Conservation (phyloP, 1,140 invertebrate species). For the Atopsyche davidsoni region DNA sequence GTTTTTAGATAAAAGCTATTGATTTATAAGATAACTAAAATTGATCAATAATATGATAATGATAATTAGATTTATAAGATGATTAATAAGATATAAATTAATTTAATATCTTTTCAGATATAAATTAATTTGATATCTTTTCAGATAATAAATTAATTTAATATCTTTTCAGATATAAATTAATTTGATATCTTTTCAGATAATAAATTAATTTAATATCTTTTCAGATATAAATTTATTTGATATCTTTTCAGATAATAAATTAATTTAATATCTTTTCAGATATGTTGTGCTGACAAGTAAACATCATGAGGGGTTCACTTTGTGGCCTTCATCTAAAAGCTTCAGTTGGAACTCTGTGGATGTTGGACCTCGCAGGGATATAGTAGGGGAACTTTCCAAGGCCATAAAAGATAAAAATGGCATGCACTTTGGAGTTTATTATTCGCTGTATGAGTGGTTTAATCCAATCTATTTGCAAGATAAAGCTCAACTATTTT, state of each 20-base stretch:
- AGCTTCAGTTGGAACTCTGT: constrained; percentile 87
- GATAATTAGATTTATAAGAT: too few relatives aligned
- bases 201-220: too few relatives aligned
- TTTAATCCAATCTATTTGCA: constrained; percentile 77
- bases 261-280: constrained; percentile 34
- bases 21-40: too few relatives aligned
- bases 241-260: too few relatives aligned
- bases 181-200: too few relatives aligned
- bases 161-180: too few relatives aligned
- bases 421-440: constrained; percentile 73
- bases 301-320: constrained; percentile 92
- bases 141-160: too few relatives aligned
- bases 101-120: too few relatives aligned
- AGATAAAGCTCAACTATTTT: constrained; percentile 66
- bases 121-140: too few relatives aligned
- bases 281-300: constrained; percentile 86
- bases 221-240: constrained; percentile 68
- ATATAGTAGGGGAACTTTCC: constrained; percentile 74
- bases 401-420: constrained; percentile 60
- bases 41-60: too few relatives aligned
- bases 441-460: constrained; percentile 90
- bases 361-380: constrained; percentile 78
- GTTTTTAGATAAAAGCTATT: too few relatives aligned
- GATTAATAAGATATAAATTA: too few relatives aligned
- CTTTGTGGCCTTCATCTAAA: constrained; percentile 79